Base-by-base conservation (phyloP, 2,797 vertebrate genomes). In the Pangasius macronema region DNA sequence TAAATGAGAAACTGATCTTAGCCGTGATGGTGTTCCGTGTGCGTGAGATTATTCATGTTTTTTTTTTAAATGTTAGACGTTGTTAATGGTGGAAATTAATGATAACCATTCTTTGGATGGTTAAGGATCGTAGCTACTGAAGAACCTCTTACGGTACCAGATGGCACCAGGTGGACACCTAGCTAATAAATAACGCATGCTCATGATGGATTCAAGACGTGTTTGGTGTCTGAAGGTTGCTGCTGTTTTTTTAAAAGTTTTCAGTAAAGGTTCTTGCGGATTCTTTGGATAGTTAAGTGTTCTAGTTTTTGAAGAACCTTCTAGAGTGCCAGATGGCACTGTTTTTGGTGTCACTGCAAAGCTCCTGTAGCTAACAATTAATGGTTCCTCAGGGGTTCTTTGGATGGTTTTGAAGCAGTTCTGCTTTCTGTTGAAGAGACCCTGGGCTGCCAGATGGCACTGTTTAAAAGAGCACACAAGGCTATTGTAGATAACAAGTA, bases 1-100 rank as follows among this genome's bases (percentile, higher is more conserved):
- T 22, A 81, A 85, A 87, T 79, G 63, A 70, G 72, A 87, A 87
- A 65, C 57, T 61, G 53, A 82, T 85, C 57, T 13, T 3, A 14
- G 68, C 7, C 5, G n/a, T 85, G 83, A 83, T 85, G 87, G 85
- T 85, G 80, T 33, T 84, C 8, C 77, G 85, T 53, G 65, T 77
- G 46, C 49, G 53, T 53, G 67, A 20, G 55, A 81, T 49, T 68
- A 10, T 24, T 68, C 39, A 88, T 53, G 75, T 86, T 75, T 33
- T 67, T 16, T 6, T 46, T 46, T 10, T 33, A 2, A 22, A 73
- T 13, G 9, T 49, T 77, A 46, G 67, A 67, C 72, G 53, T 27
- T 27, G 30, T 55, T 10, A 55, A 36, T 42, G 67, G 73, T 75
- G 30, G 22, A 86, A 85, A 36, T 30, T 33, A 72, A 36, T 39